Percentiles rank a stretch among this genome's conserved stretches.
phyloP scores from a whole-genome alignment of 2,113 vertebrate species.

The Prunella himalayana region DNA sequence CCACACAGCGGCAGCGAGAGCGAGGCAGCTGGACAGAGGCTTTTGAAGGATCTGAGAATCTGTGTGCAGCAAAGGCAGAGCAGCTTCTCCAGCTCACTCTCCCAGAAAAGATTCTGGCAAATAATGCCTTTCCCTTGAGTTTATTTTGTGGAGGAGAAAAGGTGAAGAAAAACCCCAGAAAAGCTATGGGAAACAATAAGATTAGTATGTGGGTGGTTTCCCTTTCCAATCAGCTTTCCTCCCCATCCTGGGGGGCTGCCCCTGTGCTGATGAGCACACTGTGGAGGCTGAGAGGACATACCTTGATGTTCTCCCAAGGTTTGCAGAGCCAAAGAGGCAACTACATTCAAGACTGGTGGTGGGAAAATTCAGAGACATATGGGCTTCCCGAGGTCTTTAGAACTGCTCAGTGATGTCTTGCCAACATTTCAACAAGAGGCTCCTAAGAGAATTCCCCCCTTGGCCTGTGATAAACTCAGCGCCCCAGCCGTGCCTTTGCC shows the following conservation, averaged over 20 bases:
- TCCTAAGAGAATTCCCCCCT: conserved; percentile 33
- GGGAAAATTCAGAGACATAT: conserved; percentile 32
- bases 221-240: neutral
- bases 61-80: neutral
- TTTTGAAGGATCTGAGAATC: conserved; percentile 38
- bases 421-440: conserved; percentile 38
- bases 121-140: neutral
- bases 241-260: neutral
- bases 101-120: conserved; percentile 46
- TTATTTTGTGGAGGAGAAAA: neutral
- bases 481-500: neutral
- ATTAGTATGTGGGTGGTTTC: conserved; percentile 6
- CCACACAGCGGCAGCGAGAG: neutral
- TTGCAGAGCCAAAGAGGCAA: neutral
- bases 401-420: conserved; percentile 47
- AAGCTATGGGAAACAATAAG: neutral
- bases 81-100: conserved; percentile 14
- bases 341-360: neutral
- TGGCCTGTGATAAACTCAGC: conserved; percentile 44
- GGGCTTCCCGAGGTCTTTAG: conserved; percentile 34
- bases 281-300: neutral
- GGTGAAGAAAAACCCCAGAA: neutral
- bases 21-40: conserved; percentile 26
- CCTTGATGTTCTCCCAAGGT: conserved; percentile 18
- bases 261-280: neutral